A percentile compares a stretch with the other conserved stretches of the same genome.
Conservation (phyloP, 2,888 invertebrate species). For the Crioceris asparagi region DNA sequence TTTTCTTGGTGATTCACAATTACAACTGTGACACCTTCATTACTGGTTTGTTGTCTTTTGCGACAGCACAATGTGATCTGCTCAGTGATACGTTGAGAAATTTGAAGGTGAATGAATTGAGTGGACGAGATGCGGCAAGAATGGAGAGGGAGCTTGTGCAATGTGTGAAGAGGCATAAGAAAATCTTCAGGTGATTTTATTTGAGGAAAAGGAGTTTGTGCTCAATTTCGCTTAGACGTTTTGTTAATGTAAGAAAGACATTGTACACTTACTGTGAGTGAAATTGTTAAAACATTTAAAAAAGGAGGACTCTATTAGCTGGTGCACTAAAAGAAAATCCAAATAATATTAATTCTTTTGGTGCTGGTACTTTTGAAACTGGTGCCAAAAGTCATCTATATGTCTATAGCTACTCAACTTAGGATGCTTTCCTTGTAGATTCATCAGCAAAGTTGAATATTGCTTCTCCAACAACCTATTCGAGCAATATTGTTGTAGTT, state of each 20-base stretch:
- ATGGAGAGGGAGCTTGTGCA: slow-evolving; percentile 5
- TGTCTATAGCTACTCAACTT: too few relatives aligned
- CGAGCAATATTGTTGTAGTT: slow-evolving; percentile 8
- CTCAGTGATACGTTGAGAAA: slow-evolving; percentile 8
- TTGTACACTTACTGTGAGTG: too few relatives aligned
- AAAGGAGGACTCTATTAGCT: too few relatives aligned
- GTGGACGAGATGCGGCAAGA: not conserved
- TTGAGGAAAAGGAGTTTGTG: not conserved
- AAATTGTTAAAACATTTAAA: too few relatives aligned
- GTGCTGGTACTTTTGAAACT: too few relatives aligned
- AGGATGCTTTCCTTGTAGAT: slow-evolving; percentile 10
- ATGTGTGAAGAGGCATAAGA: slow-evolving; percentile 12
- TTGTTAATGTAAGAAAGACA: too few relatives aligned
- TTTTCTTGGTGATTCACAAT: slow-evolving; percentile 8
- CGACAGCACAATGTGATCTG: slow-evolving; percentile 11
- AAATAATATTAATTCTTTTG: too few relatives aligned
- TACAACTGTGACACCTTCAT: slow-evolving; percentile 9
- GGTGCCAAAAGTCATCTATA: too few relatives aligned
- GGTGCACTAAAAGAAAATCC: too few relatives aligned
- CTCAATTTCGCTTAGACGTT: not conserved
- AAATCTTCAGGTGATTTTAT: slow-evolving; percentile 7
- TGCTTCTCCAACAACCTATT: slow-evolving; percentile 7
- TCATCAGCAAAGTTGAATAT: slow-evolving; percentile 8
- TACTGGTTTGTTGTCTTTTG: slow-evolving; percentile 9
- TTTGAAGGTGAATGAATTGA: slow-evolving; percentile 6